Percentiles rank a stretch among this genome's conserved stretches.
Evolutionary conservation across 2,888 invertebrate genomes (phyloP).

Genomic region (Eupithecia abbreviata): DNA sequence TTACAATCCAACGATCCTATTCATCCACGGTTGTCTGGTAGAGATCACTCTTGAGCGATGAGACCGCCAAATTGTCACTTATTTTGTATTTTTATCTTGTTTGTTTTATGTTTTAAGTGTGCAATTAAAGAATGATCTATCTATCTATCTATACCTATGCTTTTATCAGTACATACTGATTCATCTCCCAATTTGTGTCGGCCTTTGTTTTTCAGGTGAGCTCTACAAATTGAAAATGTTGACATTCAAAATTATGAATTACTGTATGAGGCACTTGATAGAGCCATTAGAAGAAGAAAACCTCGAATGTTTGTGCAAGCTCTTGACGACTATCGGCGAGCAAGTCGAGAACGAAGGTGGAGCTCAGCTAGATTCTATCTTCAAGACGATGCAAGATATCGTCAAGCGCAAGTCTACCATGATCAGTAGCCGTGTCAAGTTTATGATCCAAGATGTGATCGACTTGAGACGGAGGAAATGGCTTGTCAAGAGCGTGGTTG

Average conservation of each 20-base stretch:
- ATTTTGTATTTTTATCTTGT: too few relatives aligned
- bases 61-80: too few relatives aligned
- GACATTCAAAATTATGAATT: constrained; percentile 93
- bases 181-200: not conserved
- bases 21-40: too few relatives aligned
- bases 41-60: too few relatives aligned
- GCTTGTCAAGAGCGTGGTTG: constrained; percentile 91
- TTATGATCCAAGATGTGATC: constrained; percentile 96
- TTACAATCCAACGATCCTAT: too few relatives aligned
- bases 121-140: too few relatives aligned
- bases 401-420: constrained; percentile 86
- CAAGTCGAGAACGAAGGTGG: constrained; percentile 85
- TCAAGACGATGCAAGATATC: constrained; percentile 88
- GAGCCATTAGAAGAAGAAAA: constrained; percentile 93
- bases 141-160: too few relatives aligned
- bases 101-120: too few relatives aligned
- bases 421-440: constrained; percentile 86
- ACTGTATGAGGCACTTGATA: constrained; percentile 91
- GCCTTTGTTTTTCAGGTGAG: constrained; percentile 84
- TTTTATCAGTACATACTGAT: too few relatives aligned
- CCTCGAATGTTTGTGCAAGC: constrained; percentile 95
- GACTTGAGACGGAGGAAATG: constrained; percentile 93
- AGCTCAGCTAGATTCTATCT: constrained; percentile 82
- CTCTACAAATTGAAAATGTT: constrained; percentile 96
- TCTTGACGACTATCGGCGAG: constrained; percentile 95